These are phyloP conservation scores for Pseudomyrmex dendroicus DNA, from an alignment of 1,140 invertebrate genomes.

Conservation along the genomic window DNA sequence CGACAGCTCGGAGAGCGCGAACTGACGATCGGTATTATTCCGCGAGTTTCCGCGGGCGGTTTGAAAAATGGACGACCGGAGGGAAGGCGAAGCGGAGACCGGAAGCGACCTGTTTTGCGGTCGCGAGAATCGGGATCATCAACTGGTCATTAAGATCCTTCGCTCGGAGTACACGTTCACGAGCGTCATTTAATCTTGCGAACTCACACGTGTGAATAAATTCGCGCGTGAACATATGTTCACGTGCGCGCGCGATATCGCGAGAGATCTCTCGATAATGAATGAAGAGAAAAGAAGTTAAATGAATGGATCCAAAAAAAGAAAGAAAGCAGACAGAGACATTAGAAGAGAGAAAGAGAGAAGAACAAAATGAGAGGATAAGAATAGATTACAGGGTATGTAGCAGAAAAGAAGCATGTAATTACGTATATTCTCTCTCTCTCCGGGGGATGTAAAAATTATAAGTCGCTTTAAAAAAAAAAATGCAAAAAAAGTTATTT, in stretches of 20 bases:
- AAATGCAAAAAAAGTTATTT: conserved; percentile 23
- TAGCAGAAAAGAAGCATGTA: conserved; percentile 21
- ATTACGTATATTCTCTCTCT: conserved; percentile 10
- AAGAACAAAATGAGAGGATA: conserved; percentile 8
- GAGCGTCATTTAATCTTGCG: conserved; percentile 21
- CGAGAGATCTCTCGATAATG: conserved; percentile 1
- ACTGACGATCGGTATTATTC: conserved; percentile 68
- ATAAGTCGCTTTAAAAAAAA: neutral
- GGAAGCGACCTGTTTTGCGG: conserved; percentile 23
- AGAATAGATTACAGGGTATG: conserved; percentile 13
- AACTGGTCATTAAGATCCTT: conserved; percentile 25
- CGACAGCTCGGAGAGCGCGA: conserved; percentile 65
- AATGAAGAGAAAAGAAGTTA: conserved; percentile 4
- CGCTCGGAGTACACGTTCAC: neutral
- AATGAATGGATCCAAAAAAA: conserved; percentile 48
- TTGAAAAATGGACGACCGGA: conserved; percentile 35
- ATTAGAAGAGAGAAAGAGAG: neutral
- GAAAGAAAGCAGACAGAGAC: neutral
- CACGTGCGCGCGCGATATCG: neutral
- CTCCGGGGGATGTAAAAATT: neutral
- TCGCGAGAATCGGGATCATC: conserved; percentile 37
- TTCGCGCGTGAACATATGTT: too few relatives aligned
- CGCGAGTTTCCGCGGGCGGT: conserved; percentile 63
- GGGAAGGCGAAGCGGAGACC: conserved; percentile 18
- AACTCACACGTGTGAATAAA: neutral